Evolutionary conservation across 2,113 vertebrate species (phyloP).

Genomic region (Forbesichthys papilliferus): DNA sequence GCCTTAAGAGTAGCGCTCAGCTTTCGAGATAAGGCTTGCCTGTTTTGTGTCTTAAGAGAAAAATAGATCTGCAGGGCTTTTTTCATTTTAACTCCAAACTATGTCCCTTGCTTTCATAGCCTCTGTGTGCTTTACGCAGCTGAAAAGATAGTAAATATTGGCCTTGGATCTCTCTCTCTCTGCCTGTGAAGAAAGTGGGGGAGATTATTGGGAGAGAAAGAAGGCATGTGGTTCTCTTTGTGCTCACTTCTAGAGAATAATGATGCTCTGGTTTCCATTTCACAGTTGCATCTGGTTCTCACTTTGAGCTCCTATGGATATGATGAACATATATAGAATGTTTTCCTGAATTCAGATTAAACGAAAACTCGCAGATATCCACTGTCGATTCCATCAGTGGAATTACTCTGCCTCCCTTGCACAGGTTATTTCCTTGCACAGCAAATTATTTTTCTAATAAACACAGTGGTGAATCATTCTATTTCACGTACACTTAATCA

Average conservation of each 20-base stretch:
- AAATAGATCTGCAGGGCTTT: conserved; percentile 44
- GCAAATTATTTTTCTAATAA: conserved; percentile 19
- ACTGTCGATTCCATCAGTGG: conserved; percentile 17
- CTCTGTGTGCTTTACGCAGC: conserved; percentile 28
- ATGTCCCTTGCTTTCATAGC: conserved; percentile 33
- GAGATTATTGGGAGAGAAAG: conserved; percentile 11
- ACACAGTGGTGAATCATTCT: too few species aligned
- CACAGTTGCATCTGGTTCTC: conserved; percentile 29
- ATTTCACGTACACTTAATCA: conserved; percentile 8
- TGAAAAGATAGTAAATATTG: conserved; percentile 48
- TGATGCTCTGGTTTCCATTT: conserved; percentile 47
- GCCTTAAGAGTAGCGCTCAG: conserved; percentile 21
- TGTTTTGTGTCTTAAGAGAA: conserved; percentile 21
- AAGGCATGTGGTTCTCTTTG: conserved; percentile 36
- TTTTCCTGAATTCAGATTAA: conserved; percentile 15
- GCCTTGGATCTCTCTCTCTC: conserved; percentile 25
- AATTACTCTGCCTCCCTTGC: neutral
- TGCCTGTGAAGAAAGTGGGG: conserved; percentile 25
- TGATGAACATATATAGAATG: conserved; percentile 6
- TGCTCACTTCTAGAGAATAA: conserved; percentile 30
- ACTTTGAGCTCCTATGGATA: conserved; percentile 47
- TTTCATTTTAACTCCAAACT: conserved; percentile 49
- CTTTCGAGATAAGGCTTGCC: conserved; percentile 28
- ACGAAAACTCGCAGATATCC: conserved; percentile 26
- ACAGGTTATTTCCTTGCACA: conserved; percentile 12